These are phyloP conservation scores for Pimpla rufipes DNA, from an alignment of 2,888 invertebrate species.

Conservation along the genomic window DNA sequence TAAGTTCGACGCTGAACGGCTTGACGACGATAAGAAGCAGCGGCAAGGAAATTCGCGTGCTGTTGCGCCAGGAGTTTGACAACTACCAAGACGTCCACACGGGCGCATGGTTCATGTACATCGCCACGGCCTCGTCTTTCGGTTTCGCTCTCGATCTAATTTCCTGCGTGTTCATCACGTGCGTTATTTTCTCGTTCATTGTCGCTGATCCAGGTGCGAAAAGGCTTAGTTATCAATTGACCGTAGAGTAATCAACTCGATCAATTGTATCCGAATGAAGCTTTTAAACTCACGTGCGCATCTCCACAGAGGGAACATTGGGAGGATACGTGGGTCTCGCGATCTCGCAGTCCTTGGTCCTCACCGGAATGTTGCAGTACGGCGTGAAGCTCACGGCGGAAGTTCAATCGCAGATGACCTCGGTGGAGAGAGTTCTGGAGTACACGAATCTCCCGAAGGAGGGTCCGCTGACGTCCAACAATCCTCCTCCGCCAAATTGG, in stretches of 20 bases:
- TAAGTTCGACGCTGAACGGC: conserved; percentile 94
- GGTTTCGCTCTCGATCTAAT: conserved; percentile 92
- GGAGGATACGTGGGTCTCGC: conserved; percentile 91
- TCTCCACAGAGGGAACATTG: conserved; percentile 85
- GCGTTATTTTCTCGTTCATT: conserved; percentile 89
- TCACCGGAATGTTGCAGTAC: conserved; percentile 93
- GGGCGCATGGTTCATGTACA: conserved; percentile 89
- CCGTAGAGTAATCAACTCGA: background rate
- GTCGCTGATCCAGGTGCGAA: conserved; percentile 87
- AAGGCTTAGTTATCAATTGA: background rate
- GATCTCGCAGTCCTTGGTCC: conserved; percentile 89
- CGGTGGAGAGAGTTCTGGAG: conserved; percentile 93
- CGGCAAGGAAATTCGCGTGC: conserved; percentile 88
- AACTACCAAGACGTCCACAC: conserved; percentile 89
- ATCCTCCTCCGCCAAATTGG: conserved; percentile 88
- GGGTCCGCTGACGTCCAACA: conserved; percentile 78
- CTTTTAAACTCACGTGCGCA: background rate
- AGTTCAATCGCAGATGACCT: conserved; percentile 90
- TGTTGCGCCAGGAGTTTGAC: conserved; percentile 92
- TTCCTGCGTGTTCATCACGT: conserved; percentile 89
- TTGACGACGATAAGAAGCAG: conserved; percentile 95
- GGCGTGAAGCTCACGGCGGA: conserved; percentile 92
- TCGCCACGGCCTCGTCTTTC: conserved; percentile 89
- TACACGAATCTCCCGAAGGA: conserved; percentile 92
- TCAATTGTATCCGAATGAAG: background rate